Conservation (phyloP, 1,140 invertebrate genomes). For the Lasaia peninsularis region DNA sequence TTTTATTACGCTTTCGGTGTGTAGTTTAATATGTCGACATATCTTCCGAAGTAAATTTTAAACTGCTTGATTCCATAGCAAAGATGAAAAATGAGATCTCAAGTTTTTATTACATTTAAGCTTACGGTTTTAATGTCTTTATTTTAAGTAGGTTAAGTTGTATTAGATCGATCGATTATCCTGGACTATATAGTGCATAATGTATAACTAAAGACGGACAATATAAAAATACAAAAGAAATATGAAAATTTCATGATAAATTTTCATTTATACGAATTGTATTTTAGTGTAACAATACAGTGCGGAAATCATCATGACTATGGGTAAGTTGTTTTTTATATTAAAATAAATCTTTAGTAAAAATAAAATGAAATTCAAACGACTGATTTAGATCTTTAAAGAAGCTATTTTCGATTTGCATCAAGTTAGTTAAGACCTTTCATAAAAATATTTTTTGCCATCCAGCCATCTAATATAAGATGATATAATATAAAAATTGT, state of each 20-base stretch:
- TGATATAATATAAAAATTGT: too few relatives aligned
- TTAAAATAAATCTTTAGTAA: too few relatives aligned
- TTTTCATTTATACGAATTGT: constrained; percentile 31
- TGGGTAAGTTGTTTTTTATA: background rate
- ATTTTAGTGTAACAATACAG: background rate
- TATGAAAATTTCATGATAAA: constrained; percentile 53
- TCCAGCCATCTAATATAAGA: too few relatives aligned
- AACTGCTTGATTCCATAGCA: constrained; percentile 15
- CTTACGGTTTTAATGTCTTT: background rate
- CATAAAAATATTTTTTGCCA: too few relatives aligned
- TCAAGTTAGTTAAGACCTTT: too few relatives aligned
- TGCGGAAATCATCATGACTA: background rate
- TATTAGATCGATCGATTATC: constrained; percentile 14
- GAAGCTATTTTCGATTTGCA: too few relatives aligned
- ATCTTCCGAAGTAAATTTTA: constrained; percentile 28
- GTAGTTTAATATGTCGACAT: constrained; percentile 46
- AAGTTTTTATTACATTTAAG: constrained; percentile 4
- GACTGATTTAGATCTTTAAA: too few relatives aligned
- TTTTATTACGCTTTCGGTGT: constrained; percentile 49
- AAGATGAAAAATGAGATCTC: constrained; percentile 5
- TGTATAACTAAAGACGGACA: constrained; percentile 16
- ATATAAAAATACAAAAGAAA: constrained; percentile 30
- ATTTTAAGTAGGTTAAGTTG: background rate
- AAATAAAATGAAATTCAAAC: too few relatives aligned
- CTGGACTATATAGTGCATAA: background rate